Percentiles rank a stretch among this genome's conserved stretches.
Conservation (phyloP, 2,888 invertebrate genomes). For the Stratiomys singularior region DNA sequence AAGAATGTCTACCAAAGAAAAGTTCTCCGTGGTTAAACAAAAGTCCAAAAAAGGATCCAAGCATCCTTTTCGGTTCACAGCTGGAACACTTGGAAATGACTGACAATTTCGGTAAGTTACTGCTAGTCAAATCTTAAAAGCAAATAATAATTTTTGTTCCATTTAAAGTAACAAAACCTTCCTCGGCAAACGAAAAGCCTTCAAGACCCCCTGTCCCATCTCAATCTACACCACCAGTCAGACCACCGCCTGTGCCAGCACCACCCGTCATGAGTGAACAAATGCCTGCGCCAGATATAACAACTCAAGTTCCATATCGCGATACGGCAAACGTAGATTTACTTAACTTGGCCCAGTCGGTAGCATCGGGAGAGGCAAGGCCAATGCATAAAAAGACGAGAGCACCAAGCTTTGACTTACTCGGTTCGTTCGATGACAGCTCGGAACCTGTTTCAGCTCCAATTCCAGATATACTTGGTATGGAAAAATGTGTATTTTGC, state of each 20-base stretch:
- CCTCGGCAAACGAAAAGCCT: slow-evolving; percentile 53
- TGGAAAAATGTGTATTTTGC: not conserved
- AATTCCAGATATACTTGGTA: slow-evolving; percentile 61
- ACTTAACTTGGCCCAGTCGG: slow-evolving; percentile 67
- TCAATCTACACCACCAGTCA: slow-evolving; percentile 55
- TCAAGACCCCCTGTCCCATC: slow-evolving; percentile 61
- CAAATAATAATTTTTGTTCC: not conserved
- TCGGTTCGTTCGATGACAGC: slow-evolving; percentile 66
- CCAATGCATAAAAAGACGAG: slow-evolving; percentile 57
- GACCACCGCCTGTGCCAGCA: slow-evolving; percentile 58
- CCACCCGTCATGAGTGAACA: slow-evolving; percentile 53
- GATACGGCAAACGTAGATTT: slow-evolving; percentile 68
- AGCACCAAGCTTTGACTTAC: slow-evolving; percentile 71
- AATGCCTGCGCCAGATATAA: slow-evolving; percentile 61
- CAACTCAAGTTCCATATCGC: slow-evolving; percentile 56
- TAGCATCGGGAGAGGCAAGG: slow-evolving; percentile 54
- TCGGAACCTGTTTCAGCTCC: slow-evolving; percentile 60
- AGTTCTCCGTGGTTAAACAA: slow-evolving; percentile 82
- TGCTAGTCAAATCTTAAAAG: too few species aligned
- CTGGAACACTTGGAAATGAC: slow-evolving; percentile 85
- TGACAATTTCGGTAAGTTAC: slow-evolving; percentile 80
- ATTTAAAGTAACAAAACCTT: slow-evolving; percentile 65
- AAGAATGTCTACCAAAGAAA: slow-evolving; percentile 74
- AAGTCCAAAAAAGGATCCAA: slow-evolving; percentile 69
- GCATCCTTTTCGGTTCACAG: slow-evolving; percentile 76